A percentile compares a stretch with the other conserved stretches of the same genome.
Evolutionary conservation across 2,888 invertebrate genomes (phyloP).

Genomic region (Chrysolina americana): DNA sequence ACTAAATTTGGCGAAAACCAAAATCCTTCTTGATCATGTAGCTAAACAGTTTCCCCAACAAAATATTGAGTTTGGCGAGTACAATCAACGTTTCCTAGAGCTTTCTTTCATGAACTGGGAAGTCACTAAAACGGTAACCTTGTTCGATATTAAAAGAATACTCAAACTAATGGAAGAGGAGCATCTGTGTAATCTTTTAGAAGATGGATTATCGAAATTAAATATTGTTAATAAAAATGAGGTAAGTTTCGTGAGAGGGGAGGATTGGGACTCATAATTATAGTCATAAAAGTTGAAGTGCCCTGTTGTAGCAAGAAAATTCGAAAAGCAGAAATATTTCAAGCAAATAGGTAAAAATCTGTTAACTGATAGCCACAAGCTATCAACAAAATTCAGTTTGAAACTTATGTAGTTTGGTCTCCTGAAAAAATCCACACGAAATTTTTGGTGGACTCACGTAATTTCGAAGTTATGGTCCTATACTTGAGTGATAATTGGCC

Average conservation of each 20-base stretch:
- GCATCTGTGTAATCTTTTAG: conserved; percentile 45
- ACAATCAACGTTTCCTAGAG: conserved; percentile 59
- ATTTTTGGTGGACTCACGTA: no score
- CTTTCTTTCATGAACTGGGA: conserved; percentile 63
- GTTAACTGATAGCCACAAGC: no score
- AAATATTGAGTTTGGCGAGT: conserved; percentile 49
- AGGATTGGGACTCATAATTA: background rate
- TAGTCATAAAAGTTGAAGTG: no score
- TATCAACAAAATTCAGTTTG: no score
- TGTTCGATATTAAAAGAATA: conserved; percentile 54
- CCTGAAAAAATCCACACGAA: no score
- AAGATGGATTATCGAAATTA: conserved; percentile 13
- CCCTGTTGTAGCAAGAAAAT: no score
- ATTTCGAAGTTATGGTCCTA: no score
- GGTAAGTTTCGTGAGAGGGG: background rate
- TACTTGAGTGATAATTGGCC: no score
- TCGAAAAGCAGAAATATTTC: no score
- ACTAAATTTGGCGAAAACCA: conserved; percentile 61
- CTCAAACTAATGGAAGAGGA: conserved; percentile 60
- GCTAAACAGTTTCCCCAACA: conserved; percentile 52
- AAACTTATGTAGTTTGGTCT: no score
- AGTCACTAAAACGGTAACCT: conserved; percentile 54
- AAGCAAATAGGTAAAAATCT: no score
- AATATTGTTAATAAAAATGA: conserved; percentile 3
- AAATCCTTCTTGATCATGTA: conserved; percentile 53